A percentile compares a stretch with the other conserved stretches of the same genome.
phyloP scores from a whole-genome alignment of 1,140 invertebrate species.

The Ceratosolen fusciceps region DNA sequence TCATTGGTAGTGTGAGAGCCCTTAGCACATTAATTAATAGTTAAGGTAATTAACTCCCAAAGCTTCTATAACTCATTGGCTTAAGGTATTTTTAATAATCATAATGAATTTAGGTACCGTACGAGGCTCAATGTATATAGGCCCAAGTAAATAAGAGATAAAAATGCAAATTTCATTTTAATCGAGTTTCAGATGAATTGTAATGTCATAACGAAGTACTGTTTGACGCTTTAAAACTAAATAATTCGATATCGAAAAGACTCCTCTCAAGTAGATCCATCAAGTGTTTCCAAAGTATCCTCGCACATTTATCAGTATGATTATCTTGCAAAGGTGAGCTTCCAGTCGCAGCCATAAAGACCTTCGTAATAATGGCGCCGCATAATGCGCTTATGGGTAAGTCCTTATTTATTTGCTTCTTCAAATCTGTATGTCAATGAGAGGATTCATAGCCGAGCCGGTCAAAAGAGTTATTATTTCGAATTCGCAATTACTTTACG shows the following conservation, averaged over 20 bases:
- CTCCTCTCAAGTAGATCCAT: conserved; percentile 35
- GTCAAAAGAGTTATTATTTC: too few species aligned
- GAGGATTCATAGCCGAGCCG: too few species aligned
- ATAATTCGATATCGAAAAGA: neutral
- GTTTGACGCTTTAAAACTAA: neutral
- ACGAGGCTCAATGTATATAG: neutral
- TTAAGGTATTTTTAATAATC: too few species aligned
- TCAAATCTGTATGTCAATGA: neutral
- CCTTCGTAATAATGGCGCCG: conserved; percentile 56
- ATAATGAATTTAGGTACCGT: neutral
- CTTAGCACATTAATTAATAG: too few species aligned
- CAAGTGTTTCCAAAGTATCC: conserved; percentile 11
- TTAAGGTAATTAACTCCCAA: too few species aligned
- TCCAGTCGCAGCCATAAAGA: conserved; percentile 3
- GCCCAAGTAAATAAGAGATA: neutral
- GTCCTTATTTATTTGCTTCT: conserved; percentile 38
- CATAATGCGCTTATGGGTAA: conserved; percentile 63
- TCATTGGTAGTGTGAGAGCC: too few species aligned
- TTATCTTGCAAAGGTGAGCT: conserved; percentile 32
- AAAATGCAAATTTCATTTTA: neutral
- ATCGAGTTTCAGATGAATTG: neutral
- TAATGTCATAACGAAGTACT: neutral
- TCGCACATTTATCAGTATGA: conserved; percentile 26
- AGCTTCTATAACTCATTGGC: too few species aligned
- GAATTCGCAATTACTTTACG: too few species aligned